Base-by-base conservation (phyloP, 35 echinoderm and acorn worm genomes). In the Chiridota heheva region DNA sequence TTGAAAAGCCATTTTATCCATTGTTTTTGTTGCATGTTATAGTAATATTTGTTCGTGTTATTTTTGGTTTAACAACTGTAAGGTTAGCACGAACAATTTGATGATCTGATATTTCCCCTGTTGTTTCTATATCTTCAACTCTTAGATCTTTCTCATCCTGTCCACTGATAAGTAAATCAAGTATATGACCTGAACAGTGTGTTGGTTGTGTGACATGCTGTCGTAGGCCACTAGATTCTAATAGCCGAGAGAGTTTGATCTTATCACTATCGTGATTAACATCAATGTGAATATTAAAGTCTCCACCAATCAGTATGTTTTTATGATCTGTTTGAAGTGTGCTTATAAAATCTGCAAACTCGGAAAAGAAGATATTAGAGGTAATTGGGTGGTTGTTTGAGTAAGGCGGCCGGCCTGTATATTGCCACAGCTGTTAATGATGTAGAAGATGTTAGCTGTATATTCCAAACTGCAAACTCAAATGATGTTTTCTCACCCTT, bases 401-500 rank as follows among this genome's bases (percentile, higher is more conserved):
- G n/a, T 51, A 51, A 7, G n/a, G n/a, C n/a, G n/a, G n/a, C n/a
- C n/a, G n/a, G n/a, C n/a, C n/a, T n/a, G n/a, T n/a, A n/a, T n/a
- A n/a, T n/a, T n/a, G n/a, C n/a, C n/a, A n/a, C n/a, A n/a, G n/a
- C n/a, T n/a, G n/a, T n/a, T n/a, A 51, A 7, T 10, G n/a, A 7
- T 51, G 55, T 58, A 22, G 55, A 58, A 58, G 55, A 22, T 58
- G 2, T 3, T 27, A 58, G 4, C 55, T 3, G 20, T 58, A 58
- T 3, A 58, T 58, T 58, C 55, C 12, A 3, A 58, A 58, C 29
- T 58, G 55, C 55, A 58, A 22, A 58, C 55, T 3, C 55, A 58
- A 58, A 58, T 58, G 55, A 58, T 58, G 55, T 58, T 58, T 18
- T 58, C 29, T 58, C 55, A 58, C 55, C 55, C 55, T 58, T 58